These are phyloP conservation scores for Aplodontia rufa DNA, from an alignment of 2,113 vertebrate genomes.

Conservation along the genomic window DNA sequence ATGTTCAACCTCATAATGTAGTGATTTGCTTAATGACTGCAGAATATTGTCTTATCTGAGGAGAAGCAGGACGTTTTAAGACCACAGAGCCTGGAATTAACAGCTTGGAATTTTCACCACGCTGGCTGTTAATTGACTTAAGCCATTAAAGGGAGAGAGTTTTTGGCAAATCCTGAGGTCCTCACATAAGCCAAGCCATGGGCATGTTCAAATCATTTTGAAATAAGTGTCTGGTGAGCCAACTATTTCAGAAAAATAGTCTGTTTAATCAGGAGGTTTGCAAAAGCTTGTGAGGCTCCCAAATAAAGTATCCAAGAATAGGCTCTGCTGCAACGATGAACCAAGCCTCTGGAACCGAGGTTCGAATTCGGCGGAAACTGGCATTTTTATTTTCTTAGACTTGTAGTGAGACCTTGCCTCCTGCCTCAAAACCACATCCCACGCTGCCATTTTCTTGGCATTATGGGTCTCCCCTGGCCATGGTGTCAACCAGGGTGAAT, in stretches of 20 bases:
- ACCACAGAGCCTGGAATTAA: slow-evolving; percentile 76
- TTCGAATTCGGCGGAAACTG: fast-evolving
- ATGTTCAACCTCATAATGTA: slow-evolving; percentile 45
- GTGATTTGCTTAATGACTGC: slow-evolving; percentile 59
- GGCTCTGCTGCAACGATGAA: not conserved
- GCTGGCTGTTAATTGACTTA: slow-evolving; percentile 63
- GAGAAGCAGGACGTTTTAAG: slow-evolving; percentile 66
- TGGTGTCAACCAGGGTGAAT: not conserved
- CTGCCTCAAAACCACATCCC: too few relatives aligned
- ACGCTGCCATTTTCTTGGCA: not conserved
- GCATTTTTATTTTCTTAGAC: not conserved
- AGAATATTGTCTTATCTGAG: slow-evolving; percentile 66
- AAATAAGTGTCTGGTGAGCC: slow-evolving; percentile 56
- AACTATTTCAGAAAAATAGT: slow-evolving; percentile 39
- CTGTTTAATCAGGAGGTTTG: slow-evolving; percentile 75
- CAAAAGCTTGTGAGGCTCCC: slow-evolving; percentile 27
- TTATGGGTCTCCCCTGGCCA: fast-evolving
- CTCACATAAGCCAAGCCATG: slow-evolving; percentile 37
- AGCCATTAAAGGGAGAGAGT: slow-evolving; percentile 57
- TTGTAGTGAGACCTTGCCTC: fast-evolving
- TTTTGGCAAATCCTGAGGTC: slow-evolving; percentile 65
- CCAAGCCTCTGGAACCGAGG: not conserved
- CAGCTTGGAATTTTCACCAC: slow-evolving; percentile 57
- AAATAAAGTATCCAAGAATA: not conserved
- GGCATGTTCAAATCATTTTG: not conserved